Percentiles rank a stretch among this genome's conserved stretches.
Conservation (phyloP, 1,140 invertebrate genomes). For the Episyrphus balteatus region DNA sequence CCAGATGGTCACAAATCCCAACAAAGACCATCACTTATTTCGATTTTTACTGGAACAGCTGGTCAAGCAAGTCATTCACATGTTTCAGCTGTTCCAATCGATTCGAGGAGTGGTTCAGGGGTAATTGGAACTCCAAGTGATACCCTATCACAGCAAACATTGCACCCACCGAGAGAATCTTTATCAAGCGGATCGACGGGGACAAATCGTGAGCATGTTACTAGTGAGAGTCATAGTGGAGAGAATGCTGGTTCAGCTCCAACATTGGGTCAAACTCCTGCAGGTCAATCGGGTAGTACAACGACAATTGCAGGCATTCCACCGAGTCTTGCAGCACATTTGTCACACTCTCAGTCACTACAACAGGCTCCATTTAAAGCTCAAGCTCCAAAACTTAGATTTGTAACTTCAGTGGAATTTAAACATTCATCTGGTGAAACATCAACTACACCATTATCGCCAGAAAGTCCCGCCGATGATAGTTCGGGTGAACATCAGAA, state of each 20-base stretch:
- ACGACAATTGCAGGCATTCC: constrained; percentile 15
- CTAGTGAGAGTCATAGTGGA: constrained; percentile 35
- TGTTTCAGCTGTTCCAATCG: constrained; percentile 40
- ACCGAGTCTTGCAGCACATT: constrained; percentile 18
- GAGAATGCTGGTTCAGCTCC: constrained; percentile 30
- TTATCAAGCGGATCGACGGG: constrained; percentile 33
- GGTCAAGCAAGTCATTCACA: constrained; percentile 40
- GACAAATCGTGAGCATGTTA: constrained; percentile 30
- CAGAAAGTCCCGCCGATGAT: constrained; percentile 56
- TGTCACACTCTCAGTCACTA: constrained; percentile 33
- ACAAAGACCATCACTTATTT: constrained; percentile 57
- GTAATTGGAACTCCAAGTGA: constrained; percentile 35
- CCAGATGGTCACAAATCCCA: constrained; percentile 37
- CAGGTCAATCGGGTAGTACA: constrained; percentile 16
- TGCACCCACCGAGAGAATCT: constrained; percentile 35
- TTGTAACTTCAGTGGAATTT: constrained; percentile 52
- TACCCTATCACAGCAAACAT: constrained; percentile 33
- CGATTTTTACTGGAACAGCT: constrained; percentile 51
- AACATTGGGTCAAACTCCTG: constrained; percentile 17
- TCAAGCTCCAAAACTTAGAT: constrained; percentile 56
- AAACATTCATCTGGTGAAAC: constrained; percentile 49
- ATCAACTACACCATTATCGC: constrained; percentile 59
- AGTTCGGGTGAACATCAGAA: constrained; percentile 47
- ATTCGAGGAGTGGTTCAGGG: constrained; percentile 33
- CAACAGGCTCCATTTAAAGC: constrained; percentile 34